A percentile compares a stretch with the other conserved stretches of the same genome.
phyloP scores from a whole-genome alignment of 2,113 vertebrate genomes.

The Eurypyga helias region DNA sequence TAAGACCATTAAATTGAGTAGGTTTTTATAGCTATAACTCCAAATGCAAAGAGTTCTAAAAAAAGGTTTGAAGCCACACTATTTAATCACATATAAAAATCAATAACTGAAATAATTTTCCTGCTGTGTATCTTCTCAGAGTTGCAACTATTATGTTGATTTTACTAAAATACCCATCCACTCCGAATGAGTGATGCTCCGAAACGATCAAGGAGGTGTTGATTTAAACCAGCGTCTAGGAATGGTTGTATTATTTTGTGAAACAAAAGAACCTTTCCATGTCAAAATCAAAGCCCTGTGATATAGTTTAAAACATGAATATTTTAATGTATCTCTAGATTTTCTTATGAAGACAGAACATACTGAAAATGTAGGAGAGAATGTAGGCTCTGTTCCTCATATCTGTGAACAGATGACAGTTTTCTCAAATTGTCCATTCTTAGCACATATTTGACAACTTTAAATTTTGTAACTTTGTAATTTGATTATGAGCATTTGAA shows the following conservation, averaged over 20 bases:
- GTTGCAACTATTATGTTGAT: background rate
- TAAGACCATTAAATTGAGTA: background rate
- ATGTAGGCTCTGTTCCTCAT: background rate
- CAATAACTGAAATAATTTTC: background rate
- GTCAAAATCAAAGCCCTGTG: background rate
- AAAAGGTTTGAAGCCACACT: background rate
- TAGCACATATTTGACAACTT: slow-evolving; percentile 60
- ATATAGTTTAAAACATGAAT: background rate
- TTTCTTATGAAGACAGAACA: slow-evolving; percentile 24
- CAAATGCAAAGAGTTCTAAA: background rate
- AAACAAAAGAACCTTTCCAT: background rate
- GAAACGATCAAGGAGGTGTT: background rate
- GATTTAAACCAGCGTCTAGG: background rate
- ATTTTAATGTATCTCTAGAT: slow-evolving; percentile 8
- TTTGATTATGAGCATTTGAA: background rate
- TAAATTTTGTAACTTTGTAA: background rate
- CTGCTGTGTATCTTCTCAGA: background rate
- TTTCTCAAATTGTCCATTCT: slow-evolving; percentile 55
- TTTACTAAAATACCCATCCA: background rate
- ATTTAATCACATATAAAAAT: background rate
- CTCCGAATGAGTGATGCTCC: background rate
- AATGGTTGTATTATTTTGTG: background rate
- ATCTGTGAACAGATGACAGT: slow-evolving; percentile 50
- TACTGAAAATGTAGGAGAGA: slow-evolving; percentile 39
- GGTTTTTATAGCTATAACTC: background rate